Evolutionary conservation across 2,113 vertebrate species (phyloP).

Genomic region (Gavialis gangeticus): DNA sequence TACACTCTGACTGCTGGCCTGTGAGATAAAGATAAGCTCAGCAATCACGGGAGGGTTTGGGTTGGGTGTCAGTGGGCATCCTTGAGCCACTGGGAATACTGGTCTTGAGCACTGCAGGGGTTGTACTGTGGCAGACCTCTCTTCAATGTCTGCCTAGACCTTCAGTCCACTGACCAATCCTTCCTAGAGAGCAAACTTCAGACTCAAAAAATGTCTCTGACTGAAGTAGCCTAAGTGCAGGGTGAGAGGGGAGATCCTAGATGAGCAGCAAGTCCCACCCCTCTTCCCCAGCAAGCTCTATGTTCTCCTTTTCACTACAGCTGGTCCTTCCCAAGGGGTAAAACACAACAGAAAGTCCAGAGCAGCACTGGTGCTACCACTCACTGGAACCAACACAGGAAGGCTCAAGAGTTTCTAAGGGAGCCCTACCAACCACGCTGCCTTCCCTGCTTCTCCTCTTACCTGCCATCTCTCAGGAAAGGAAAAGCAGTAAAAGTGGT

Average conservation of each 20-base stretch:
- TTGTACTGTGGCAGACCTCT: neutral
- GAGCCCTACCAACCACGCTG: neutral
- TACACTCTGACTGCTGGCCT: neutral
- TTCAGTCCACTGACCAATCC: neutral
- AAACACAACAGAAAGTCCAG: neutral
- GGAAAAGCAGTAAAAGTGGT: neutral
- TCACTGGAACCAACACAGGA: neutral
- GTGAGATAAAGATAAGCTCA: neutral
- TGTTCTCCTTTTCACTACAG: neutral
- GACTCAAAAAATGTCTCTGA: neutral
- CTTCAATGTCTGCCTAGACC: neutral
- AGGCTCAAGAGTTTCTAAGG: neutral
- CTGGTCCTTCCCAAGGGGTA: neutral
- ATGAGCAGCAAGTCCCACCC: too few species aligned
- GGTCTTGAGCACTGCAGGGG: neutral
- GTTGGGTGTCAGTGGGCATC: too few species aligned
- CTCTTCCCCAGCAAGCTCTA: neutral
- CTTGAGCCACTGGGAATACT: neutral
- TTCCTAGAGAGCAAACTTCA: neutral
- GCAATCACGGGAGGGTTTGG: neutral
- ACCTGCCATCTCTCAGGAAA: too few species aligned
- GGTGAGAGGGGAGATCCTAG: neutral
- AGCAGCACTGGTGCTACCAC: neutral
- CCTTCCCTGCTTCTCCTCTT: neutral
- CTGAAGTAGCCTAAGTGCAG: neutral